Evolutionary conservation across 2,113 vertebrate species (phyloP), one percentile per base, ranked within the genome.

Genomic region (Ictalurus furcatus): DNA sequence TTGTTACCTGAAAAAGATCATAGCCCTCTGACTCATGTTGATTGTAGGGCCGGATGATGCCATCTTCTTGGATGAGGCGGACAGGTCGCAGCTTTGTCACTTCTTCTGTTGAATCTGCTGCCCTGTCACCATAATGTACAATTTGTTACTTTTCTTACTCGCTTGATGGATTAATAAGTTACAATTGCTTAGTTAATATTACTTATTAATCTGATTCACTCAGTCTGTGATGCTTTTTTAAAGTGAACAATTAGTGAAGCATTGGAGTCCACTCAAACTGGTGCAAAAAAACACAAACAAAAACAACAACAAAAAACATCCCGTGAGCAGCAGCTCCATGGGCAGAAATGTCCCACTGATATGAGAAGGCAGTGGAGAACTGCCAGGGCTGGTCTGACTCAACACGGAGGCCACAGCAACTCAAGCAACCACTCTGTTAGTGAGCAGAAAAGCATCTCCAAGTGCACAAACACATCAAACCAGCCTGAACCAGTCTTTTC

Each of bases 21-120:
- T 94, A 97, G 0, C 98, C 98, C 92, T 98, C 95, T 0, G 98
- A 97, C 92, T 97, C 97, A 16, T 93, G 94, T 48, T 95, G 94
- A 93, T 97, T 87, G 0, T 99, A 99, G 0, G 98, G 98, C 7
- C 98, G 94, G 76, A 99, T 97, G 93, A 99, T 96, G 58, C 98
- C 98, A 0, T 99, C 98, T 71, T 99, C 98, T 0, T 91, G 95
- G 91, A 99, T 97, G 65, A 97, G 95, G 23, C 98, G 97, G 0
- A 97, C 96, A 0, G 98, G 97, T 0, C 98, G 96, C 3, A 99
- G 95, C 78, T 95, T 97, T 2, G 94, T 96, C 59, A 99, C 98
- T 44, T 98, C 98, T 91, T 99, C 98, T 0, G 97, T 97, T 0
- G 98, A 97, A 89, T 99, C 98, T 12, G 98, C 97, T 85, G 90